Evolutionary conservation across 2,888 invertebrate species (phyloP).

Genomic region (Chrysolina oricalcia): DNA sequence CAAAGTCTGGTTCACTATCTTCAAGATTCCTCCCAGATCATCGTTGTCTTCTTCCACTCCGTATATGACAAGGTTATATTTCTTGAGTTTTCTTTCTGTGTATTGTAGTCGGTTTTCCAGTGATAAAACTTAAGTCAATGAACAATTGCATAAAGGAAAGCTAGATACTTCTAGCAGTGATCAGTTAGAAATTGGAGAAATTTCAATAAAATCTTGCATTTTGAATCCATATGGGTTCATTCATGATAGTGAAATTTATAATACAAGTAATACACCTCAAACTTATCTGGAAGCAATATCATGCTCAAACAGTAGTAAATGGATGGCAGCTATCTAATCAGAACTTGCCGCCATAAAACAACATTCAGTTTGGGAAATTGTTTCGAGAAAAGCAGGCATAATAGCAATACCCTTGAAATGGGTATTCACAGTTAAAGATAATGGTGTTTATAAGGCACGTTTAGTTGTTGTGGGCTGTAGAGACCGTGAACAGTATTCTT

Average conservation of each 20-base stretch:
- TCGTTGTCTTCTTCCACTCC: too few species aligned
- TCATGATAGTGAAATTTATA: neutral
- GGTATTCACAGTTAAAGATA: neutral
- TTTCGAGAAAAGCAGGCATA: conserved; percentile 5
- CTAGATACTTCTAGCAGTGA: neutral
- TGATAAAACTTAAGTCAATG: neutral
- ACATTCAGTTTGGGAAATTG: neutral
- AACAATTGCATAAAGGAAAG: neutral
- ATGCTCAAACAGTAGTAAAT: neutral
- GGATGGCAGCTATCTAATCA: neutral
- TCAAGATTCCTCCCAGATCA: too few species aligned
- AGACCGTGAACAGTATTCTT: conserved; percentile 4
- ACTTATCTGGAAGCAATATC: neutral
- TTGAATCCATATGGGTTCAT: conserved; percentile 7
- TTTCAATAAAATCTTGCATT: neutral
- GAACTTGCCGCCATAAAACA: neutral
- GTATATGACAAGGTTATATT: too few species aligned
- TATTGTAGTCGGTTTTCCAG: too few species aligned
- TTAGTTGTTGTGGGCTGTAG: neutral
- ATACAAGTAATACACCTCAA: neutral
- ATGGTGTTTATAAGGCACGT: neutral
- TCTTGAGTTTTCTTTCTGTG: too few species aligned
- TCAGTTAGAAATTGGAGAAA: neutral
- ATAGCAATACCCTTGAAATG: neutral
- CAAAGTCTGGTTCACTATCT: too few species aligned